Percentiles rank a stretch among this genome's conserved stretches.
Conservation (phyloP, 2,888 invertebrate species). For the Stenoptilia bipunctidactyla region DNA sequence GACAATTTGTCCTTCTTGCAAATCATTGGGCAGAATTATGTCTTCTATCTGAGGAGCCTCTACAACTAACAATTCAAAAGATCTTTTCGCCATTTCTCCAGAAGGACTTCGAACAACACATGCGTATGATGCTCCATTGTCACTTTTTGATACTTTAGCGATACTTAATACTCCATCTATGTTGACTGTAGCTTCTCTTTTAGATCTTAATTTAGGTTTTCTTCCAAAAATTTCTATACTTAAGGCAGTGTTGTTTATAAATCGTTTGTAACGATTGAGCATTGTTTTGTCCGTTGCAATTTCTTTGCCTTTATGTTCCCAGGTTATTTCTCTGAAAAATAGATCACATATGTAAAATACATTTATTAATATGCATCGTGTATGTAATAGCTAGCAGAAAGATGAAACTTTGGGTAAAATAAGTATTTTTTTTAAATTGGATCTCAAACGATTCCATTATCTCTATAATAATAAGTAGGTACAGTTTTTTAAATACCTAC, state of each 20-base stretch:
- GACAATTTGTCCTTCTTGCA: conserved; percentile 86
- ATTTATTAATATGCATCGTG: too few species aligned
- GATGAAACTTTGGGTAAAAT: too few species aligned
- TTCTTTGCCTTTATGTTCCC: conserved; percentile 63
- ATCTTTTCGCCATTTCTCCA: conserved; percentile 81
- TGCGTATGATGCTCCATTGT: conserved; percentile 83
- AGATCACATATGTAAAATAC: too few species aligned
- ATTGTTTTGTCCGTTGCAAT: conserved; percentile 35
- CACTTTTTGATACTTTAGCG: conserved; percentile 71
- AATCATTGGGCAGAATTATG: conserved; percentile 82
- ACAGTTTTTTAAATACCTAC: too few species aligned
- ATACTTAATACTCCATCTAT: conserved; percentile 71
- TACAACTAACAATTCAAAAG: conserved; percentile 78
- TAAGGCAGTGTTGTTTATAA: conserved; percentile 32
- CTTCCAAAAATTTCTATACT: conserved; percentile 59
- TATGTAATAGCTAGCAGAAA: too few species aligned
- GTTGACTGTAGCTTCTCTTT: conserved; percentile 36
- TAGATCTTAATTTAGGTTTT: conserved; percentile 59
- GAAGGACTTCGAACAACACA: conserved; percentile 82
- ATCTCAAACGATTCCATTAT: too few species aligned
- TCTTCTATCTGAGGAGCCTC: conserved; percentile 86
- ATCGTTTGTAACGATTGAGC: conserved; percentile 42
- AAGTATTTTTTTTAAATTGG: too few species aligned
- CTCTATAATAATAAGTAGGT: too few species aligned
- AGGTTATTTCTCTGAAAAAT: conserved; percentile 53